These are phyloP conservation scores for Pseudeuparius sepicola DNA, from an alignment of 2,888 invertebrate genomes.

Conservation along the genomic window DNA sequence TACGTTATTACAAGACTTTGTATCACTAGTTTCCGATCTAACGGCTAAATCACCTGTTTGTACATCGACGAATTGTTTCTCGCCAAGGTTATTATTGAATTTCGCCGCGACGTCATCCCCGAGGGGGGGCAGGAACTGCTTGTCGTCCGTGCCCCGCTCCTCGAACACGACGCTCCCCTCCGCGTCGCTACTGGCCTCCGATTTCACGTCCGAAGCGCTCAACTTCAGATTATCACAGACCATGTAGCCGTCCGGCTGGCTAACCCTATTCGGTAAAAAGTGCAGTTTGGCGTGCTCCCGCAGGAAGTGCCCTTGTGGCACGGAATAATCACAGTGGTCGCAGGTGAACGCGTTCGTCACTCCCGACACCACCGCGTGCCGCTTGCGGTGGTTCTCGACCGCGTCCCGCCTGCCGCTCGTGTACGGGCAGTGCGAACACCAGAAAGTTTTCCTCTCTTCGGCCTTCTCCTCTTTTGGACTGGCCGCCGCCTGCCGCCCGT, in stretches of 20 bases:
- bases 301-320: conserved; percentile 61
- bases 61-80: conserved; percentile 37
- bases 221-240: conserved; percentile 51
- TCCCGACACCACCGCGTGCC: conserved; percentile 56
- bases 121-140: conserved; percentile 28
- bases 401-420: conserved; percentile 62
- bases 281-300: conserved; percentile 74
- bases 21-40: conserved; percentile 28
- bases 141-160: conserved; percentile 26
- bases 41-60: conserved; percentile 37
- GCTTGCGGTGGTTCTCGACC: conserved; percentile 63
- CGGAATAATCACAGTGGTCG: conserved; percentile 73
- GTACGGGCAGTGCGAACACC: conserved; percentile 74
- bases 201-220: conserved; percentile 43
- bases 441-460: conserved; percentile 54
- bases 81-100: conserved; percentile 36
- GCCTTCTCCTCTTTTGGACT: conserved; percentile 15
- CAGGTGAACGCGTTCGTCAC: conserved; percentile 55
- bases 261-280: conserved; percentile 50
- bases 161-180: conserved; percentile 30
- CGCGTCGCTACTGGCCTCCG: conserved; percentile 30
- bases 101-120: conserved; percentile 28
- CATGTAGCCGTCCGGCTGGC: conserved; percentile 50
- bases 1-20: conserved; percentile 16
- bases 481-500: conserved; percentile 41